Evolutionary conservation across 2,113 vertebrate genomes (phyloP), one percentile per base, ranked within the genome.

Genomic region (Nettapus auritus): DNA sequence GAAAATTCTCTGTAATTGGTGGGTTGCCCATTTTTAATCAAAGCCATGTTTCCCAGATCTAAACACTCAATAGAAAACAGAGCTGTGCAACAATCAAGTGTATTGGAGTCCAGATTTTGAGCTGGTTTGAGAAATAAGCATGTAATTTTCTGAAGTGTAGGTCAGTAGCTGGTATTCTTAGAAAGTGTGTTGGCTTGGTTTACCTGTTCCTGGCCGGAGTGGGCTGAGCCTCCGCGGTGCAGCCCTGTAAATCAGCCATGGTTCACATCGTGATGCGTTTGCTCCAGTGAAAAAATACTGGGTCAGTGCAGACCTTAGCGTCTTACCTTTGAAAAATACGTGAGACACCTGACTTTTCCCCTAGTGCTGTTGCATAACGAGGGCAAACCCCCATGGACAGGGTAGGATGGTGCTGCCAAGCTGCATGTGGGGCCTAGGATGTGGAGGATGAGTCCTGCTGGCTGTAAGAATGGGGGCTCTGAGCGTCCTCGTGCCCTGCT

Each of bases 21-120:
- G 63, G 26, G 31, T 44, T 91, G 93, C 94, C 94, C 57, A 4
- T 76, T 94, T 95, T 95, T 97, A 97, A 96, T 95, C 92, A 92
- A 84, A 93, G 57, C 74, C 93, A 52, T 20, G 29, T 83, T 89
- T 95, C 33, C 57, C 63, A 89, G 68, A 92, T 77, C 67, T 89
- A 92, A 95, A 92, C 69, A 82, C 57, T 93, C 63, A 88, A 79
- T 73, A 79, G 88, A 77, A 92, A 94, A 82, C 93, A 95, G 92
- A 93, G 62, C 88, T 90, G 73, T 70, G 31, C 62, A 73, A 66
- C 88, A 86, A 14, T 57, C 82, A 70, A 87, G 81, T 59, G 17
- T 66, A 42, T 69, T 80, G 29, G 57, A 85, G 86, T 63, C 88
- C 90, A 82, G 88, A 82, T 73, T 92, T 90, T 57, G 81, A 82